phyloP scores from a whole-genome alignment of 2,888 invertebrate genomes.

The Theretra japonica region DNA sequence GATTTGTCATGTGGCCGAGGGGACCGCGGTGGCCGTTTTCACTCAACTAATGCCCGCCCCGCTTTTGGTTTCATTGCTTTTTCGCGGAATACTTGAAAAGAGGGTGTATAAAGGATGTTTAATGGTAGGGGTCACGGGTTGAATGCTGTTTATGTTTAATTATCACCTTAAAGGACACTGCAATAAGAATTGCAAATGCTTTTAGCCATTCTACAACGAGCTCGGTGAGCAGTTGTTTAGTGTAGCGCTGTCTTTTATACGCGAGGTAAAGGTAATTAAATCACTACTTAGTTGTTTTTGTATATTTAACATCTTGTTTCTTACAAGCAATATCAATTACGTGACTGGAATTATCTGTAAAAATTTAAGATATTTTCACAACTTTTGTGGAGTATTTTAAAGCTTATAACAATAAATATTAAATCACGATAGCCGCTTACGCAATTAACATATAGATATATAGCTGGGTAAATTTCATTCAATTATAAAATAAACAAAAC shows the following conservation, averaged over 20 bases:
- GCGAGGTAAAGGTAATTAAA: conserved; percentile 1
- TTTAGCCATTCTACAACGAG: conserved; percentile 17
- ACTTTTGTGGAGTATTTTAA: too few species aligned
- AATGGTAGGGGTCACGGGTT: conserved; percentile 25
- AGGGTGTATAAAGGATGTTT: conserved; percentile 26
- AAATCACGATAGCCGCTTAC: too few species aligned
- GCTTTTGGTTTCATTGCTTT: conserved; percentile 34
- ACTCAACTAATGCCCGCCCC: conserved; percentile 52
- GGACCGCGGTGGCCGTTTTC: conserved; percentile 38
- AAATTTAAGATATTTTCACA: too few species aligned
- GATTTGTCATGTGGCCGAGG: conserved; percentile 70
- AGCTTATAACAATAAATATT: too few species aligned
- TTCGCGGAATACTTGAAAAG: conserved; percentile 16
- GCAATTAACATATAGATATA: too few species aligned
- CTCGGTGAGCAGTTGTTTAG: conserved; percentile 11
- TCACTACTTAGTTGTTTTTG: not conserved
- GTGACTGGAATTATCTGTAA: too few species aligned
- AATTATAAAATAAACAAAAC: conserved; percentile 11
- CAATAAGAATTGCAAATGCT: conserved; percentile 24
- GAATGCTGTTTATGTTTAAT: conserved; percentile 27
- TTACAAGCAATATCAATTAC: too few species aligned
- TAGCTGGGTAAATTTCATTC: not conserved
- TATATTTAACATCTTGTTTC: not conserved
- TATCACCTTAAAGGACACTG: conserved; percentile 24
- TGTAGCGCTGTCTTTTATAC: not conserved